Evolutionary conservation across 2,797 vertebrate genomes (phyloP).

Genomic region (Steatocranus sp.): DNA sequence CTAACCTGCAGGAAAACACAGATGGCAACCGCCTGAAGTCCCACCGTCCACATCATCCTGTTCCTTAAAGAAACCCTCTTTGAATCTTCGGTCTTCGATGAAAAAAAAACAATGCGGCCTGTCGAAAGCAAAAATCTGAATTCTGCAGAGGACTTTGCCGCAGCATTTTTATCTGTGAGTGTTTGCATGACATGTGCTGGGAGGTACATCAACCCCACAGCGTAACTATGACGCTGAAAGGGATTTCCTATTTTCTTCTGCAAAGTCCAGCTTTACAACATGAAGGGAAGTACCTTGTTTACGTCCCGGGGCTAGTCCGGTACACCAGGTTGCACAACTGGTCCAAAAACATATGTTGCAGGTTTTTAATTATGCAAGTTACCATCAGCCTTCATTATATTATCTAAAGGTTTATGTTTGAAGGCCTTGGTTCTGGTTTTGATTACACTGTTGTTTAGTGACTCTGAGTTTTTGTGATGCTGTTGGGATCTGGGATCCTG

Average conservation of each 20-base stretch:
- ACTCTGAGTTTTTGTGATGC: not conserved
- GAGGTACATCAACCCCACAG: not conserved
- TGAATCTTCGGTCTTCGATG: not conserved
- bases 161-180: constrained; percentile 19
- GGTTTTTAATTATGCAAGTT: not conserved
- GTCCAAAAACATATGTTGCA: not conserved
- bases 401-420: not conserved
- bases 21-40: constrained; percentile 8
- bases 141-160: not conserved
- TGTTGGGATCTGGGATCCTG: not conserved
- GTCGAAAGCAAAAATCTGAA: not conserved
- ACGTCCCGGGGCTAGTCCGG: not conserved
- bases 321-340: not conserved
- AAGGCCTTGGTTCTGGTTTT: not conserved
- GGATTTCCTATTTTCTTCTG: constrained; percentile 1
- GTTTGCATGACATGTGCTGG: not conserved
- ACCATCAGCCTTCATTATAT: not conserved
- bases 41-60: constrained; percentile 22
- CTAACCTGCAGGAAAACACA: constrained; percentile 46
- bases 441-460: not conserved
- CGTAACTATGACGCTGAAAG: not conserved
- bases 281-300: constrained; percentile 15
- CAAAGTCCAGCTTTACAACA: constrained; percentile 42
- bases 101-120: not conserved
- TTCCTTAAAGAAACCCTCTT: not conserved